Conservation (phyloP, 2,113 vertebrate species). For the Python bivittatus region DNA sequence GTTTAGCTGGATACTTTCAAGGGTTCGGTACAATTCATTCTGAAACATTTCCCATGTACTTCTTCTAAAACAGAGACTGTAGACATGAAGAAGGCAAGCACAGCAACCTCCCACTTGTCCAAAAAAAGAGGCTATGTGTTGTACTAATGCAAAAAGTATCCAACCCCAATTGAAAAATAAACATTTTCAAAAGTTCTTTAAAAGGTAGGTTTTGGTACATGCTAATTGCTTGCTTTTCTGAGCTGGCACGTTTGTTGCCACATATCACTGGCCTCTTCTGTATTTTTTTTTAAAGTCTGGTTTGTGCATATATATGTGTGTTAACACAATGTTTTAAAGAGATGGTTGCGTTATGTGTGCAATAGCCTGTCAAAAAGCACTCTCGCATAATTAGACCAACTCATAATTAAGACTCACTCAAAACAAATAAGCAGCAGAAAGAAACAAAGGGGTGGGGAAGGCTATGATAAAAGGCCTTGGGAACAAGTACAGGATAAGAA, state of each 20-base stretch:
- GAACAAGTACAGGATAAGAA: neutral
- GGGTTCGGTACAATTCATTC: neutral
- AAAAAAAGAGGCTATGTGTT: neutral
- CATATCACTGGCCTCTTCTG: neutral
- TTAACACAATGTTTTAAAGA: neutral
- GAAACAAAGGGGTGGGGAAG: neutral
- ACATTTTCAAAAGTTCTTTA: neutral
- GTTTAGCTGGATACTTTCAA: neutral
- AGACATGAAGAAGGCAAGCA: neutral
- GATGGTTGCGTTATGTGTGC: neutral
- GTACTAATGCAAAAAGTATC: neutral
- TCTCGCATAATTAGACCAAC: neutral
- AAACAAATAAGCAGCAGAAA: neutral
- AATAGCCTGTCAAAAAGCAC: neutral
- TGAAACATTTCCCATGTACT: neutral
- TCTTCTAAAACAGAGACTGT: neutral
- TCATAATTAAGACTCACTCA: neutral
- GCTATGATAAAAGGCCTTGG: neutral
- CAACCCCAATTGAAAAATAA: neutral
- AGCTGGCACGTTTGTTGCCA: neutral
- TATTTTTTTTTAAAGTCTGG: neutral
- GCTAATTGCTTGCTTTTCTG: neutral
- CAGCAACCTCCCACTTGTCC: neutral
- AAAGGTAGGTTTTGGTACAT: neutral
- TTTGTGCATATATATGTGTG: neutral